Percentiles rank a stretch among this genome's conserved stretches.
These are phyloP conservation scores for Colostygia pectinataria DNA, from an alignment of 2,888 invertebrate genomes.

Conservation along the genomic window DNA sequence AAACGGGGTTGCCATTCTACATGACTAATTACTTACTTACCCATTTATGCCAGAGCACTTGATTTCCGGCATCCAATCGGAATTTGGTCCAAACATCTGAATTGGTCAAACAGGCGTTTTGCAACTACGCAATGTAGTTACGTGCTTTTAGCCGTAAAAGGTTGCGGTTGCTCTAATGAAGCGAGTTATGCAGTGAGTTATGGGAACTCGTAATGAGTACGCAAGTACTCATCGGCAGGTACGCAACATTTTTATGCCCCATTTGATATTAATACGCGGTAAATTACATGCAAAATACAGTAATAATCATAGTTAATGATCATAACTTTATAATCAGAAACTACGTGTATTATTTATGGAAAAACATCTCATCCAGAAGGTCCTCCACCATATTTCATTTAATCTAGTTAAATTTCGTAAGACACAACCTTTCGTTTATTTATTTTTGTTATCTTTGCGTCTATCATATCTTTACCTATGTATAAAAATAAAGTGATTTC, in stretches of 20 bases:
- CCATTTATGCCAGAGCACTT: neutral
- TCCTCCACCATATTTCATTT: too few species aligned
- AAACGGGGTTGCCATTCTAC: slow-evolving; percentile 12
- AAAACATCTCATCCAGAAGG: too few species aligned
- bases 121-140: slow-evolving; percentile 21
- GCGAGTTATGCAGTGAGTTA: slow-evolving; percentile 25
- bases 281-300: too few species aligned
- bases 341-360: too few species aligned
- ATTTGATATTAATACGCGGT: neutral
- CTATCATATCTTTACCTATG: too few species aligned
- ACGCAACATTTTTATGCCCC: slow-evolving; percentile 11
- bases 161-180: slow-evolving; percentile 30
- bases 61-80: slow-evolving; percentile 28
- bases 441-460: too few species aligned
- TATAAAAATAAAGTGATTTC: too few species aligned
- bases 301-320: too few species aligned
- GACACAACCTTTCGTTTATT: too few species aligned
- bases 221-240: neutral
- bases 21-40: neutral
- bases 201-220: slow-evolving; percentile 12
- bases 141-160: slow-evolving; percentile 24
- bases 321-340: too few species aligned
- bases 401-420: too few species aligned
- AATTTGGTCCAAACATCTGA: slow-evolving; percentile 29
- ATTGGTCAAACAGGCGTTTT: slow-evolving; percentile 30